phyloP scores from a whole-genome alignment of 2,888 invertebrate genomes.

The Amiota mariae region DNA sequence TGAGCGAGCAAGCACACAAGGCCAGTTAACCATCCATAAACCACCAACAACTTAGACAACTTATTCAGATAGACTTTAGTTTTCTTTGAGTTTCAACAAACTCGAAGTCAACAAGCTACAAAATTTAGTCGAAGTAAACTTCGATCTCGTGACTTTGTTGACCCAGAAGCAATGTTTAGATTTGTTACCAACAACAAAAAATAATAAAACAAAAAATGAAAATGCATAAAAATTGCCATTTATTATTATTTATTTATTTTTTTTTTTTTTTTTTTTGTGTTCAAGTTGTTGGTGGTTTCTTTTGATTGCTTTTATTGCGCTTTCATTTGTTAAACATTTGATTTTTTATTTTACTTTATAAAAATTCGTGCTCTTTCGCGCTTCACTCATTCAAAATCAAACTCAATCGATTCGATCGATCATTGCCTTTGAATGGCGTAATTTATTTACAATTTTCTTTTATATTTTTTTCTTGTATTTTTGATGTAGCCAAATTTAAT shows the following conservation, averaged over 20 bases:
- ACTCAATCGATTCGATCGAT: conserved; percentile 19
- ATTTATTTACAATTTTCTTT: conserved; percentile 29
- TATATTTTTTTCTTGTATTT: conserved; percentile 1
- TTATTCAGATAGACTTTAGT: too few relatives aligned
- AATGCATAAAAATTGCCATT: too few relatives aligned
- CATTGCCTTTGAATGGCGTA: conserved; percentile 21
- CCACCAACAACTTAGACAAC: too few relatives aligned
- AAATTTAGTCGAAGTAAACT: background rate
- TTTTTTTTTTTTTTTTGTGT: too few relatives aligned
- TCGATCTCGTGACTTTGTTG: conserved; percentile 31
- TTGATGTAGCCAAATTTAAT: conserved; percentile 21
- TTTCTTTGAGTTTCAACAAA: too few relatives aligned
- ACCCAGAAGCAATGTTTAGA: conserved; percentile 31
- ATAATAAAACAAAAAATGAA: too few relatives aligned
- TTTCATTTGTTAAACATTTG: conserved; percentile 20
- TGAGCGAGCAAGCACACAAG: too few relatives aligned
- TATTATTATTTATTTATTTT: too few relatives aligned
- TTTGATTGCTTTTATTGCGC: conserved; percentile 21
- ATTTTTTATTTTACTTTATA: background rate
- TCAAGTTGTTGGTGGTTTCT: background rate
- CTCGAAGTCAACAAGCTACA: too few relatives aligned
- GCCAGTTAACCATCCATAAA: too few relatives aligned
- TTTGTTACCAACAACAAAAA: background rate
- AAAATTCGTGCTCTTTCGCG: background rate
- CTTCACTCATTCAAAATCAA: background rate